These are phyloP conservation scores for Picus viridis DNA, from an alignment of 2,797 vertebrate species.

Conservation along the genomic window DNA sequence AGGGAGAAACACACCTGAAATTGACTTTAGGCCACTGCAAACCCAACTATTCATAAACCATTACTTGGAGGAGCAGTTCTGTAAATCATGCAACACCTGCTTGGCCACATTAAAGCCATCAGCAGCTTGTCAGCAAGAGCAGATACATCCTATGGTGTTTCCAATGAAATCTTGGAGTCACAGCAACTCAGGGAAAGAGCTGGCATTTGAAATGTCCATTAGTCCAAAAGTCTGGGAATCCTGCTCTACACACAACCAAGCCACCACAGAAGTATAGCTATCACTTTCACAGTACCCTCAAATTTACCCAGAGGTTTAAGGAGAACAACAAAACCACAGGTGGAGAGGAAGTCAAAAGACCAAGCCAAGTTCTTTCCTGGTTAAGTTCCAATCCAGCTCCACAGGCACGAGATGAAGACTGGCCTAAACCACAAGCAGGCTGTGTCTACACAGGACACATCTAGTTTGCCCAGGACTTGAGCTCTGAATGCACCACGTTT, in stretches of 20 bases:
- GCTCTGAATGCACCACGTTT: not conserved
- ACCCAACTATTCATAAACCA: not conserved
- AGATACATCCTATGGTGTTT: not conserved
- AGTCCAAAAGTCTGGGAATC: not conserved
- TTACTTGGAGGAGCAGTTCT: not conserved
- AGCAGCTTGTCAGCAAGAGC: not conserved
- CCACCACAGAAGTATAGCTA: not conserved
- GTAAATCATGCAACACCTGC: accelerated
- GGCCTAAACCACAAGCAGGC: not conserved
- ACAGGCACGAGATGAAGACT: not conserved
- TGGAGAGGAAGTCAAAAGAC: not conserved
- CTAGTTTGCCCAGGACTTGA: not conserved
- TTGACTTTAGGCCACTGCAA: not conserved
- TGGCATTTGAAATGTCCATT: not conserved
- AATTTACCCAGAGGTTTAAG: not conserved
- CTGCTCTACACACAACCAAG: not conserved
- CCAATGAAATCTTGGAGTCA: not conserved
- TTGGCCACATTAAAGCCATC: not conserved
- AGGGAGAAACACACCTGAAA: not conserved
- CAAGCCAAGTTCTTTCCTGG: not conserved
- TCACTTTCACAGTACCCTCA: not conserved
- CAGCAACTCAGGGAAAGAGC: not conserved
- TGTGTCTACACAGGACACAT: not conserved
- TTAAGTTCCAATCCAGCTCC: not conserved
- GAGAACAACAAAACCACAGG: not conserved